Evolutionary conservation across 2,888 invertebrate species (phyloP), one percentile per base, ranked within the genome.

Genomic region (Ormyrus pomaceus): DNA sequence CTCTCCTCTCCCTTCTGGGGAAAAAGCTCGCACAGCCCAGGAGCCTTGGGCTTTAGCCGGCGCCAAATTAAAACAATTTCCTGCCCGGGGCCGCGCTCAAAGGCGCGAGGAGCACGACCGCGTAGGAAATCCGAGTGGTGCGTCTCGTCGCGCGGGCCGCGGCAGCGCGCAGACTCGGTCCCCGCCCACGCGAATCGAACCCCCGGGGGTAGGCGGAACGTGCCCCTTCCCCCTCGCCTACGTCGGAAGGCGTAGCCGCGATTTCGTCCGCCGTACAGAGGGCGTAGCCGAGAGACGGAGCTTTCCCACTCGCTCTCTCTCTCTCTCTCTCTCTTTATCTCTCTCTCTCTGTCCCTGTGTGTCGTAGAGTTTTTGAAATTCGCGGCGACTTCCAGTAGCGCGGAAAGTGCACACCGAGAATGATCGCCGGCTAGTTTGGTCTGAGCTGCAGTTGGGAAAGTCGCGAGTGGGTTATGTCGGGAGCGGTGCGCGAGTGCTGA

Each of bases 31-130:
- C 5, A n/a, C 46, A 3, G 55, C 61, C 13, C 58, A 55, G n/a
- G 66, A 45, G 19, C 19, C 19, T 19, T 19, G 19, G 19, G 19
- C 19, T 19, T 1, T 19, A 19, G 19, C 19, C 19, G 19, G 19
- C 19, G 19, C 19, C 19, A 73, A 80, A 80, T 80, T 80, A 77
- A 80, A 80, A 80, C 69, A 73, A 77, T 75, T 80, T 80, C 77
- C 74, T 80, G 80, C 58, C 50, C 11, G 61, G 74, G 45, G 53
- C 58, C 9, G 19, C 19, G 45, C 51, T 72, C 61, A 72, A 72
- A 72, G 58, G 73, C 55, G 55, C 46, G 19, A 19, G 19, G 19
- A 19, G 19, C 19, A 19, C 19, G 19, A 19, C 19, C 19, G 19
- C 19, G 19, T 19, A 19, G 19, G 19, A 19, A 19, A 19, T 19